Evolutionary conservation across 2,113 vertebrate species (phyloP).

Genomic region (Malurus melanocephalus): DNA sequence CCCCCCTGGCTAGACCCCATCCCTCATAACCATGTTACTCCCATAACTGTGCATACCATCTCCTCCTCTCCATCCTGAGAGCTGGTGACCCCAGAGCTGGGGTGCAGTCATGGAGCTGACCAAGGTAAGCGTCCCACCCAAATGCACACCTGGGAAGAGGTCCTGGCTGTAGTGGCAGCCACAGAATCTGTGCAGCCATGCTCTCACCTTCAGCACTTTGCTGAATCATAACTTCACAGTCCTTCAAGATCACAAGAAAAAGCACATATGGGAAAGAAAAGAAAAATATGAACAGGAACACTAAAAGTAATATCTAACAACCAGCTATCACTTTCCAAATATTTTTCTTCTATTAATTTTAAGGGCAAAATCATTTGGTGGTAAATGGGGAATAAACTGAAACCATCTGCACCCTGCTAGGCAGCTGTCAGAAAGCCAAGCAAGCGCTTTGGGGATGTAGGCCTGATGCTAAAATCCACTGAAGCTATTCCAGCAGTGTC

Average conservation of each 20-base stretch:
- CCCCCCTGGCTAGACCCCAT: background rate
- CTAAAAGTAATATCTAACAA: constrained; percentile 49
- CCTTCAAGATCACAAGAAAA: constrained; percentile 5
- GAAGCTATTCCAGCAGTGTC: constrained; percentile 38
- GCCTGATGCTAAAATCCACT: constrained; percentile 30
- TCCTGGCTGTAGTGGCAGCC: fast-evolving
- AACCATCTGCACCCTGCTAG: constrained; percentile 51
- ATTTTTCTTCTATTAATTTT: constrained; percentile 65
- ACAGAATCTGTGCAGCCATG: fast-evolving
- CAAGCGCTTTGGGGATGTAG: background rate
- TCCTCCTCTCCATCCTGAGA: background rate
- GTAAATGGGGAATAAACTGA: constrained; percentile 58
- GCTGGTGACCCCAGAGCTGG: background rate
- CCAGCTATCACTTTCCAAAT: constrained; percentile 54
- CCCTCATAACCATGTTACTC: fast-evolving
- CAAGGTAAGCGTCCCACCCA: background rate
- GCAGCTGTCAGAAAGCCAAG: constrained; percentile 54
- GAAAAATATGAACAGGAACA: constrained; percentile 42
- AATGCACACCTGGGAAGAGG: fast-evolving
- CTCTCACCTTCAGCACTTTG: background rate
- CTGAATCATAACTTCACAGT: constrained; percentile 8
- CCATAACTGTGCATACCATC: fast-evolving
- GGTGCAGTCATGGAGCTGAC: background rate
- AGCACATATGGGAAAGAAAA: background rate
- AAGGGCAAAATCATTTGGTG: constrained; percentile 50